Conservation (phyloP, 2,888 invertebrate genomes). For the Rhyacophila evoluta region DNA sequence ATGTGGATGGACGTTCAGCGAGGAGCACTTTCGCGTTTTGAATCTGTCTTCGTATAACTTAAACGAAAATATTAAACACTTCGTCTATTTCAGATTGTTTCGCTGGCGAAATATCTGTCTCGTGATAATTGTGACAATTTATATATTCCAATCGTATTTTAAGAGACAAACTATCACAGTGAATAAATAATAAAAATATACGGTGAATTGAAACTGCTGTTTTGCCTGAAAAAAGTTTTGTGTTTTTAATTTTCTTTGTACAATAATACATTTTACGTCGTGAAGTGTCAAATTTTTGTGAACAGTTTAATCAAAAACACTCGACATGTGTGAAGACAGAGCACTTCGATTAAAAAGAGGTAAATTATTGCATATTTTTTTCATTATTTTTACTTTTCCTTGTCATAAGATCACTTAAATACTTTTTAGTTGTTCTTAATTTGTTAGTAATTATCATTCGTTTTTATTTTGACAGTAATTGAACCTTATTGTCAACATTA, state of each 20-base stretch:
- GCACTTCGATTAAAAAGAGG: conserved; percentile 43
- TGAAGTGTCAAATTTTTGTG: not conserved
- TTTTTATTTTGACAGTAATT: too few relatives aligned
- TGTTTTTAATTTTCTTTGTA: too few relatives aligned
- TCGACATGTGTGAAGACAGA: conserved; percentile 49
- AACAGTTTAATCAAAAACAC: not conserved
- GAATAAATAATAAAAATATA: not conserved
- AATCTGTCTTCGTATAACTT: not conserved
- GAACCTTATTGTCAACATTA: too few relatives aligned
- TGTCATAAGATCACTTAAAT: too few relatives aligned
- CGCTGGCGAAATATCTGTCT: not conserved
- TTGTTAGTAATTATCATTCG: too few relatives aligned
- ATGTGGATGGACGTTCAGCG: not conserved
- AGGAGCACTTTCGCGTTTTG: not conserved
- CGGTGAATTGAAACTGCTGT: not conserved
- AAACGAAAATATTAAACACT: not conserved
- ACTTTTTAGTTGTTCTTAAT: too few relatives aligned
- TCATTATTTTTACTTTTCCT: too few relatives aligned
- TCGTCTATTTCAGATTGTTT: not conserved
- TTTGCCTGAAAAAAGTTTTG: not conserved
- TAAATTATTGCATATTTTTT: conserved; percentile 4
- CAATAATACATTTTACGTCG: too few relatives aligned
- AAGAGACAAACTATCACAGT: not conserved
- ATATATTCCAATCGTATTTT: too few relatives aligned
- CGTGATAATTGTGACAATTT: not conserved